Evolutionary conservation across 2,113 vertebrate species (phyloP).

Genomic region (Zeus faber): DNA sequence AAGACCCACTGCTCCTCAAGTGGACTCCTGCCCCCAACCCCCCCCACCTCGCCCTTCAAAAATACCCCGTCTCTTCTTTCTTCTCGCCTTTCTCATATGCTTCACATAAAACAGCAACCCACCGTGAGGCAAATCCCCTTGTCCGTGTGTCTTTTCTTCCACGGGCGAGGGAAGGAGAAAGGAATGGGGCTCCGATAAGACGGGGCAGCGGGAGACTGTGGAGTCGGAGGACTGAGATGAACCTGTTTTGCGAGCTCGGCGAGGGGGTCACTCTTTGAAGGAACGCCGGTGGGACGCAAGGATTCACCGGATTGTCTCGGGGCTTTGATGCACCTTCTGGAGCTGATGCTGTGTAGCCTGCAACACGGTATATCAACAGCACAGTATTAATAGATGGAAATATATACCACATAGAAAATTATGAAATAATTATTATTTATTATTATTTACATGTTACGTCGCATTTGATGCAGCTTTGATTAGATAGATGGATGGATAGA

Average conservation of each 20-base stretch:
- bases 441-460: no score
- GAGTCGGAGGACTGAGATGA: conserved; percentile 63
- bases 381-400: no score
- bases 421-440: no score
- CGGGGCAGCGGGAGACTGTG: conserved; percentile 69
- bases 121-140: conserved; percentile 70
- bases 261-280: no score
- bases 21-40: conserved; percentile 57
- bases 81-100: conserved; percentile 57
- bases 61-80: conserved; percentile 29
- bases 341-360: no score
- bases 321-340: no score
- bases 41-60: conserved; percentile 18
- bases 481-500: background rate
- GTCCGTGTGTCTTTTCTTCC: conserved; percentile 66
- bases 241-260: conserved; percentile 52
- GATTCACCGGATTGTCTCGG: no score
- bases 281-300: conserved; percentile 15
- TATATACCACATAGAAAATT: no score
- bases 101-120: conserved; percentile 70
- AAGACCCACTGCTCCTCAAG: conserved; percentile 62
- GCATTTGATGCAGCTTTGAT: no score
- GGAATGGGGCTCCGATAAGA: conserved; percentile 68
- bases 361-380: no score
- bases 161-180: conserved; percentile 62